Percentiles rank a stretch among this genome's conserved stretches.
Conservation (phyloP, 2,797 vertebrate species). For the Ceryle rudis region DNA sequence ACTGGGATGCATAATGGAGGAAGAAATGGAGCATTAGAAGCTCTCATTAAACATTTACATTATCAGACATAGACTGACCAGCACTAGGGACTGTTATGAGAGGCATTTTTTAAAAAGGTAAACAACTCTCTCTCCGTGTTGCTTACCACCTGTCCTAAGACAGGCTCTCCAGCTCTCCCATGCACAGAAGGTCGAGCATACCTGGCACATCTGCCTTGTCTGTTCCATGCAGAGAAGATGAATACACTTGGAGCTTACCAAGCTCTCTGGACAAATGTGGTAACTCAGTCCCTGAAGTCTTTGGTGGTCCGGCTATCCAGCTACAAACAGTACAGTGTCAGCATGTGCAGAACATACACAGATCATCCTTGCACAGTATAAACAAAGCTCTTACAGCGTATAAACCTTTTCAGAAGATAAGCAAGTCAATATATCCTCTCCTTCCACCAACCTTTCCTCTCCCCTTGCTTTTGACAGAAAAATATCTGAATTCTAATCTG, state of each 20-base stretch:
- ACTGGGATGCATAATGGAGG: neutral
- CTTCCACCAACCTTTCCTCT: neutral
- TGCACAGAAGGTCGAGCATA: accelerated
- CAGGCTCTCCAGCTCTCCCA: too few relatives aligned
- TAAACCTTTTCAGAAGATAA: neutral
- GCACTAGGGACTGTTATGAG: neutral
- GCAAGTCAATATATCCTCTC: neutral
- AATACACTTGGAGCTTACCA: neutral
- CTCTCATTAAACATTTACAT: neutral
- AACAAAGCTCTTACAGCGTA: neutral
- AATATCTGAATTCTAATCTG: neutral
- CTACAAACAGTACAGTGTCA: neutral
- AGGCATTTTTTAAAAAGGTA: neutral
- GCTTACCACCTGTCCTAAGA: neutral
- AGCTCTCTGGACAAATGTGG: neutral
- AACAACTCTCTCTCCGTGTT: neutral
- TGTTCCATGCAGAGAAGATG: neutral
- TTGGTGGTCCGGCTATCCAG: neutral
- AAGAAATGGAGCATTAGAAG: neutral
- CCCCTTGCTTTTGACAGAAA: neutral
- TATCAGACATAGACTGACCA: neutral
- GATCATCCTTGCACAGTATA: neutral
- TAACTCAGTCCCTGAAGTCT: neutral
- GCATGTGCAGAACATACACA: neutral
- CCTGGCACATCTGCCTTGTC: neutral